These are phyloP conservation scores for Lindbergichthys nudifrons DNA, from an alignment of 2,797 vertebrate genomes.

Conservation along the genomic window DNA sequence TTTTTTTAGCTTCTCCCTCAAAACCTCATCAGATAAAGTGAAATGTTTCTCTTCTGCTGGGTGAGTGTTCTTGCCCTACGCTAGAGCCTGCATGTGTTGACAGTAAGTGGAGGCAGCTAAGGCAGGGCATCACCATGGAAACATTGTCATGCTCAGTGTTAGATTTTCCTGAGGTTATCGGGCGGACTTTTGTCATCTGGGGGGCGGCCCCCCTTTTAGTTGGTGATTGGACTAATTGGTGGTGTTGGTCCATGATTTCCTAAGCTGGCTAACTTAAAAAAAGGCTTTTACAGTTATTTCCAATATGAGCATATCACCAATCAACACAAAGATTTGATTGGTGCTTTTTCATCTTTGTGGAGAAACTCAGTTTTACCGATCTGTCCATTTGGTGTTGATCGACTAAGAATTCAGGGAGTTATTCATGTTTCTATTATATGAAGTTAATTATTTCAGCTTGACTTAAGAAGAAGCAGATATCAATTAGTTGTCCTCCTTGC, in stretches of 20 bases:
- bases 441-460: not conserved
- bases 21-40: not conserved
- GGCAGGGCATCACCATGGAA: not conserved
- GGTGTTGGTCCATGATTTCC: too few species aligned
- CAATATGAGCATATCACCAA: too few species aligned
- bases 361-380: too few species aligned
- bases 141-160: not conserved
- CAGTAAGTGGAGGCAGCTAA: constrained; percentile 3
- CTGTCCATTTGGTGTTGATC: too few species aligned
- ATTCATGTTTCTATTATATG: not conserved
- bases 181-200: not conserved
- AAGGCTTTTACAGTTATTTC: too few species aligned
- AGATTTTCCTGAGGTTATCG: too few species aligned
- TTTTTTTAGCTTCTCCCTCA: not conserved
- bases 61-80: not conserved
- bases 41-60: not conserved
- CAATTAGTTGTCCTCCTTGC: not conserved
- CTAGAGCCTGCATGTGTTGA: not conserved
- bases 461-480: not conserved
- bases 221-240: too few species aligned
- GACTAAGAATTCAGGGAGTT: too few species aligned
- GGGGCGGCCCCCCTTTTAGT: too few species aligned
- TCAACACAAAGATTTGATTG: too few species aligned
- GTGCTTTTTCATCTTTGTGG: too few species aligned
- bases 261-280: too few species aligned